phyloP scores from a whole-genome alignment of 2,113 vertebrate species.

The Lanius collurio region DNA sequence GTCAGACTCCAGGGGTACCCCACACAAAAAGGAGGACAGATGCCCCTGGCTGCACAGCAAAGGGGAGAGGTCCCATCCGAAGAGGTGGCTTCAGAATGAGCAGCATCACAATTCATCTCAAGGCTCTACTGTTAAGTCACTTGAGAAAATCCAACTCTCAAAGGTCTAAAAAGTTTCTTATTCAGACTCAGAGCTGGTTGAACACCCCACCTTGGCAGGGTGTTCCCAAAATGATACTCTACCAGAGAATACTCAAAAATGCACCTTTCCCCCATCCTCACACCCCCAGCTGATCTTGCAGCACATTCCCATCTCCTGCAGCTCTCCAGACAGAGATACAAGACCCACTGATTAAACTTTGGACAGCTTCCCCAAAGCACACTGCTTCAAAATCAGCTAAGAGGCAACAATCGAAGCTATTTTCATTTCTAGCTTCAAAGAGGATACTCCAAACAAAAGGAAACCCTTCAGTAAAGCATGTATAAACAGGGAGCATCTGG shows the following conservation, averaged over 20 bases:
- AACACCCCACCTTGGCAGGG: rapidly evolving
- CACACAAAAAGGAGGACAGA: neutral
- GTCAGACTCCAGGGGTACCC: neutral
- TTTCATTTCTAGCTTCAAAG: slow-evolving; percentile 15
- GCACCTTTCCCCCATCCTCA: neutral
- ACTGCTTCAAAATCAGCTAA: neutral
- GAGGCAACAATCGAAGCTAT: neutral
- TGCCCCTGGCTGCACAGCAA: neutral
- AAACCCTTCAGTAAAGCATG: neutral
- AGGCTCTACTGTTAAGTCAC: too few species aligned
- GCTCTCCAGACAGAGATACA: neutral
- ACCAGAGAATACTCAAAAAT: neutral
- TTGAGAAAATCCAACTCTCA: neutral
- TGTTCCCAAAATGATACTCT: neutral
- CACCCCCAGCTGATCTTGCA: neutral
- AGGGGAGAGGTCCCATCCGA: neutral
- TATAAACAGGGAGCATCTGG: slow-evolving; percentile 4
- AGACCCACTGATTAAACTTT: neutral
- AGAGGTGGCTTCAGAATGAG: neutral
- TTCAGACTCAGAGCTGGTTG: neutral
- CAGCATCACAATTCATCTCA: rapidly evolving
- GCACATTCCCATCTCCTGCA: neutral
- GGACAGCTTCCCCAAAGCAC: neutral
- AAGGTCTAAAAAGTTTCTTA: neutral
- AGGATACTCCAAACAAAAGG: neutral